Percentiles rank a stretch among this genome's conserved stretches.
These are phyloP conservation scores for Chiloscyllium plagiosum DNA, from an alignment of 2,113 vertebrate species.

Conservation along the genomic window DNA sequence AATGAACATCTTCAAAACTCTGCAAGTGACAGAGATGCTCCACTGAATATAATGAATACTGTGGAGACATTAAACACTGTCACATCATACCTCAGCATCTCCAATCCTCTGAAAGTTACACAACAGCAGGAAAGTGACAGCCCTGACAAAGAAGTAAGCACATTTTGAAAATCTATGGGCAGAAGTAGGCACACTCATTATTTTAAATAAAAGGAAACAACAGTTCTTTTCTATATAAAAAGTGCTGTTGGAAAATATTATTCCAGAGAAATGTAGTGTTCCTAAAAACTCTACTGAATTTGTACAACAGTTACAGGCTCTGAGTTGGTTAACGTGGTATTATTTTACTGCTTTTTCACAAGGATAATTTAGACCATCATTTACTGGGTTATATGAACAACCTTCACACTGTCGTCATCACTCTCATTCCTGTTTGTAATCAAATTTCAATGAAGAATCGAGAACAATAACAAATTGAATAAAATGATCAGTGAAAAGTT, in stretches of 20 bases:
- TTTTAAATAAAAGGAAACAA: too few relatives aligned
- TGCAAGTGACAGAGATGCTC: not conserved
- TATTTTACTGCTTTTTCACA: not conserved
- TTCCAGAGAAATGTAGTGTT: not conserved
- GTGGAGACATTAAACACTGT: not conserved
- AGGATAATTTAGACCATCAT: not conserved
- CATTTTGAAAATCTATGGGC: not conserved
- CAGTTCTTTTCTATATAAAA: not conserved
- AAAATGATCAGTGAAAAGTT: not conserved
- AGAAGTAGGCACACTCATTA: not conserved
- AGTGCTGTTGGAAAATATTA: not conserved
- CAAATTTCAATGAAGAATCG: not conserved
- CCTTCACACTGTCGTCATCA: not conserved
- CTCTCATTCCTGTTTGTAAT: not conserved
- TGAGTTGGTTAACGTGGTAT: not conserved
- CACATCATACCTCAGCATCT: not conserved
- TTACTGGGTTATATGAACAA: not conserved
- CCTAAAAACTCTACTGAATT: not conserved
- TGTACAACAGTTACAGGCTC: not conserved
- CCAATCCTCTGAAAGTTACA: not conserved
- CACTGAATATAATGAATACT: constrained; percentile 1
- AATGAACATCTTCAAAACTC: constrained; percentile 2
- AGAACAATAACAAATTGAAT: not conserved
- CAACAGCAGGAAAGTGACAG: constrained; percentile 6
- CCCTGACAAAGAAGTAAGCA: not conserved